Evolutionary conservation across 2,797 vertebrate species (phyloP).

Genomic region (Nyctalus aviator): DNA sequence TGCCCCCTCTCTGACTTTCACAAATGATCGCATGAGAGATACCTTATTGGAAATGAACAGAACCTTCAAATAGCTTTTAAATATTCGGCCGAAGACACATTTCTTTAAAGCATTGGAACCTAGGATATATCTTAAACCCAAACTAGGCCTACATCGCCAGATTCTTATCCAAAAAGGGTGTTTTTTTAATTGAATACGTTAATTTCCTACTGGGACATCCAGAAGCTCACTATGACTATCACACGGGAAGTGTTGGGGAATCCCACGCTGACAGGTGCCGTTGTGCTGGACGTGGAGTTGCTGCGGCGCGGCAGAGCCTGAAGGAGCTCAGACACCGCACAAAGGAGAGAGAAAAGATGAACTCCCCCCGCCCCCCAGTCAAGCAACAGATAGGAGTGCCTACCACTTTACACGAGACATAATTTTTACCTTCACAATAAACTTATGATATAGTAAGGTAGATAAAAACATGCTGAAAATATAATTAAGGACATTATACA

Average conservation of each 20-base stretch:
- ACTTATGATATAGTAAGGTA: not conserved
- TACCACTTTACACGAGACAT: not conserved
- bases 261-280: not conserved
- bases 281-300: not conserved
- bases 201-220: conserved; percentile 1
- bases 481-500: not conserved
- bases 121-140: not conserved
- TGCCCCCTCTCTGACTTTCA: not conserved
- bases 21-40: not conserved
- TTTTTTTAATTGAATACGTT: not conserved
- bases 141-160: not conserved
- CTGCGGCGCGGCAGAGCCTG: not conserved
- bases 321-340: not conserved
- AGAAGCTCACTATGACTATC: not conserved
- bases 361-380: not conserved
- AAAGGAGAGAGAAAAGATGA: not conserved
- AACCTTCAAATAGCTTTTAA: conserved; percentile 47
- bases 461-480: conserved; percentile 23
- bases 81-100: conserved; percentile 17
- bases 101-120: conserved; percentile 37
- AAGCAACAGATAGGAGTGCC: not conserved
- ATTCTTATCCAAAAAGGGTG: not conserved
- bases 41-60: conserved; percentile 27
- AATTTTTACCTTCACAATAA: conserved; percentile 18
- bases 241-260: conserved; percentile 32